Evolutionary conservation across 2,113 vertebrate genomes (phyloP), one percentile per base, ranked within the genome.

Genomic region (Theristicus caerulescens): DNA sequence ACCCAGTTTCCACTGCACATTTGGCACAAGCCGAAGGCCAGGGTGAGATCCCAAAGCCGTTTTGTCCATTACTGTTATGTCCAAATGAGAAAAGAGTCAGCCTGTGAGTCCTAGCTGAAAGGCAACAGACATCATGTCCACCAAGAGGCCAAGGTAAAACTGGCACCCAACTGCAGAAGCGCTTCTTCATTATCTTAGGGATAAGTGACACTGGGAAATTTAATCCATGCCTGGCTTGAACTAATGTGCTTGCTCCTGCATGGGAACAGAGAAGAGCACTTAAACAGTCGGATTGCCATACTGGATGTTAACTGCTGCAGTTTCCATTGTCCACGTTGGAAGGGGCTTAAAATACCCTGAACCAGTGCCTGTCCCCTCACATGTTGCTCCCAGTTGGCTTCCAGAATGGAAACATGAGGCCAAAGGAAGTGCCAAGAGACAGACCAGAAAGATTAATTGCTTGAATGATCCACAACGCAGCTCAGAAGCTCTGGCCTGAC

Each of bases 21-120:
- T 83, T 65, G 54, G 36, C 72, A 72, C 40, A 94, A 88, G 17
- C 10, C 5, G 5, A 76, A 95, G 26, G 25, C 4, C n/a, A 72
- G 17, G 0, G 1, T 19, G 44, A 67, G 19, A 3, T 47, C 64
- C 36, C 59, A 57, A 24, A 65, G 12, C 31, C 0, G 1, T 65
- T 51, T 44, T 25, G 34, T 58, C 36, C 10, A 31, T 36, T 57
- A 14, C 10, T 29, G 7, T 59, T 27, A 36, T 19, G 8, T 31
- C 24, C 64, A 81, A 88, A 73, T 4, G 2, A 52, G 15, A 47
- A 58, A 36, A 58, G 19, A 52, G 15, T 27, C 38, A 42, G 24
- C 7, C 42, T 69, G 40, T 15, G 21, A 62, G 38, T 49, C 34
- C 38, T 21, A 69, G 29, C 24, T 77, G 49, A 92, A 79, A 82